Evolutionary conservation across 2,888 invertebrate species (phyloP).

Genomic region (Ormia ochracea): DNA sequence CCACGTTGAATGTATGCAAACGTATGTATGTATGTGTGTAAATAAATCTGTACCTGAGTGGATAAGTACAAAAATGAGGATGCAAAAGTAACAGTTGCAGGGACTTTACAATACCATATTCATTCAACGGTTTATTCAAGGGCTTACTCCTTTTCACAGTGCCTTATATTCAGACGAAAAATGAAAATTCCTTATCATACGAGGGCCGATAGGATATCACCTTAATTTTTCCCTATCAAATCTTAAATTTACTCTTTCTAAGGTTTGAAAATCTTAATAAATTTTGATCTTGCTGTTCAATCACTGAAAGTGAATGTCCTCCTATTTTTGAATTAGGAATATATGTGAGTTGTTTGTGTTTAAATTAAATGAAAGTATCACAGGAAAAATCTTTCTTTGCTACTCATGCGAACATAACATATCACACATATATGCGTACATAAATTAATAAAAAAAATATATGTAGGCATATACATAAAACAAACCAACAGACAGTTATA

Average conservation of each 20-base stretch:
- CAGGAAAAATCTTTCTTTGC: constrained; percentile 33
- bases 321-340: neutral
- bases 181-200: neutral
- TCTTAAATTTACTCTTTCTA: neutral
- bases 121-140: constrained; percentile 43
- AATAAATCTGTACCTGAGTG: constrained; percentile 6
- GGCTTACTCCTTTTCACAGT: neutral
- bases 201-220: neutral
- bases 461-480: too few relatives aligned
- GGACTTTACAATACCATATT: constrained; percentile 38
- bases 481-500: constrained; percentile 56
- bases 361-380: constrained; percentile 53
- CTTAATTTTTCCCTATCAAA: neutral
- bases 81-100: constrained; percentile 57
- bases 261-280: neutral
- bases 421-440: constrained; percentile 25
- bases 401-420: constrained; percentile 31
- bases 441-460: constrained; percentile 3
- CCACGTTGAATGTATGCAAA: neutral
- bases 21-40: neutral
- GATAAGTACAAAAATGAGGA: constrained; percentile 34
- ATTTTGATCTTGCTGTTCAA: neutral
- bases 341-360: constrained; percentile 13
- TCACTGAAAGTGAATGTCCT: constrained; percentile 42
- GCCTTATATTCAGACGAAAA: neutral